These are phyloP conservation scores for Champsocephalus esox DNA, from an alignment of 2,797 vertebrate genomes.

Conservation along the genomic window DNA sequence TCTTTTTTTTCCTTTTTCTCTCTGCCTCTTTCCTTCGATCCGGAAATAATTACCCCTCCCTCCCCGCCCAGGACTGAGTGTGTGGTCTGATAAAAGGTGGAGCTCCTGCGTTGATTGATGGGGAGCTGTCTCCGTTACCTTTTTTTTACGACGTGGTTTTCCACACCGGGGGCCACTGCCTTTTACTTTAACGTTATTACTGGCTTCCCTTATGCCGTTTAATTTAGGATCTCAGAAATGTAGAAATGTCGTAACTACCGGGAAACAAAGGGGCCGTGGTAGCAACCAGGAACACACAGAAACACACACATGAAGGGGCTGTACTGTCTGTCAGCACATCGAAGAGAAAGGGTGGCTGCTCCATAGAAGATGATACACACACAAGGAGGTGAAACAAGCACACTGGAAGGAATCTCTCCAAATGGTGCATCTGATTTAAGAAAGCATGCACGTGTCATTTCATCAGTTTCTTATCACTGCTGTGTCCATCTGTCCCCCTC, in stretches of 20 bases:
- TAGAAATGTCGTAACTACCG: neutral
- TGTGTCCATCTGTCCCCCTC: conserved; percentile 76
- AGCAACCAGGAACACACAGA: neutral
- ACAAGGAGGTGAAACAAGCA: conserved; percentile 19
- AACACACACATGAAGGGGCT: conserved; percentile 8
- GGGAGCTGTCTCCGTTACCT: conserved; percentile 63
- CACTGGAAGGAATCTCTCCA: conserved; percentile 26
- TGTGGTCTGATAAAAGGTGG: conserved; percentile 77
- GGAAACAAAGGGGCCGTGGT: neutral
- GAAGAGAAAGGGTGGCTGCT: conserved; percentile 21
- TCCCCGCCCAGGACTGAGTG: conserved; percentile 49
- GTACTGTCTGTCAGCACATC: conserved; percentile 40
- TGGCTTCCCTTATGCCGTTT: conserved; percentile 33
- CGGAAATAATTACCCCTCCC: conserved; percentile 80
- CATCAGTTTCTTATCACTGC: conserved; percentile 64
- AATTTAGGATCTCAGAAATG: conserved; percentile 19
- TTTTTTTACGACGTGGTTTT: conserved; percentile 63
- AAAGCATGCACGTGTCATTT: conserved; percentile 56
- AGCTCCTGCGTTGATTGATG: conserved; percentile 74
- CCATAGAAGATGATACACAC: conserved; percentile 37
- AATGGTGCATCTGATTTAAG: conserved; percentile 59
- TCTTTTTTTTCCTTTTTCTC: conserved; percentile 50
- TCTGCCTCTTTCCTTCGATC: conserved; percentile 53
- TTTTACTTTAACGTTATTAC: conserved; percentile 45
- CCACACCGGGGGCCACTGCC: conserved; percentile 44